Evolutionary conservation across 35 echinoderm and acorn worm species (phyloP), one percentile per base, ranked within the genome.

Genomic region (Heliocidaris tuberculata): DNA sequence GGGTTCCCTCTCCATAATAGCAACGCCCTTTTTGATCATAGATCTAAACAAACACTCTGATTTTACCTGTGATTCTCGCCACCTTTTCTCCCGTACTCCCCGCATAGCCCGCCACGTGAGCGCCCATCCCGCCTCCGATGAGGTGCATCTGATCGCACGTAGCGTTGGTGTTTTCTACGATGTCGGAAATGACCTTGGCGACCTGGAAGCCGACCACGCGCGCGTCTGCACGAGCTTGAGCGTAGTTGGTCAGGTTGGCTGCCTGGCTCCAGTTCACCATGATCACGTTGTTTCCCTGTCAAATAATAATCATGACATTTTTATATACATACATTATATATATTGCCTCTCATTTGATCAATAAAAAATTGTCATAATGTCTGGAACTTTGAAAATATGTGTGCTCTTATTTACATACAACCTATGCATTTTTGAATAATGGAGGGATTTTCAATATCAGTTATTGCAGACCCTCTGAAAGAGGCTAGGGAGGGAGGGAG

Each of bases 121-220:
- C 65, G 2, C 65, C 94, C 48, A 94, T 49, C 42, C 93, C 86
- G 50, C 86, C 17, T 17, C 61, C 65, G 42, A 94, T 87, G 13
- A 94, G 30, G 24, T 94, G 65, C 24, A 85, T 86, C 65, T 47
- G 29, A 32, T 61, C 59, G 47, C 21, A 29, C 7, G 30, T 94
- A 19, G 49, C 47, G 5, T 86, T 42, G 60, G 30, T 86, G 32
- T 42, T 85, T 2, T 48, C 13, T 9, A 94, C 86, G 32, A 94
- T 85, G 24, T 94, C 15, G 7, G 27, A 35, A 2, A 94, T 47
- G 31, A 94, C 27, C 4, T 60, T 19, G 27, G 93, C 60, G 4
- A 94, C 60, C 29, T 94, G 59, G 49, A 70, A 47, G 2, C 59
- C 93, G 3, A 94, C 93, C 9, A 94, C 93, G 15, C 93, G 52